Base-by-base conservation (phyloP, 2,888 invertebrate species). In the Imbricaverruca yamaguchii region DNA sequence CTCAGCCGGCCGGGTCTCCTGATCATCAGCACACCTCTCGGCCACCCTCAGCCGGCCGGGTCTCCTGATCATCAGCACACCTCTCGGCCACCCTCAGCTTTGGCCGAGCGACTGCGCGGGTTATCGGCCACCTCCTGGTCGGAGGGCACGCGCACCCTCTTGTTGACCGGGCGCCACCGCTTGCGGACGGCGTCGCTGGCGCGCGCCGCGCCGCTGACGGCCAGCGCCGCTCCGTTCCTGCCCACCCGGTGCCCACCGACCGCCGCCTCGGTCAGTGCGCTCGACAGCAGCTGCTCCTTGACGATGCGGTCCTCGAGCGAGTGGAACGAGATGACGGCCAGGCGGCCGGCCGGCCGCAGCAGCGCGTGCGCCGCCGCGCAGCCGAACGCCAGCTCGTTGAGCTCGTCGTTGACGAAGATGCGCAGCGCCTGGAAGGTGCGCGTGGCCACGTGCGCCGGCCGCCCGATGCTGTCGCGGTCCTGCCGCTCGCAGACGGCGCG, bases 341-440 rank as follows among this genome's bases (percentile, higher is more conserved):
- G 87, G 82, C 92, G 89, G 0, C 97, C 97, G 65, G 92, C 91
- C 0, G 91, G 87, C 88, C 93, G 94, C 53, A 98, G 89, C 91
- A 93, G 86, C 90, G 82, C 81, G 83, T 92, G 91, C 0, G 96
- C 93, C 81, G 96, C 85, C 55, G 94, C 87, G 87, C 98, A 91
- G 0, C 92, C 97, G 87, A 93, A 94, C 88, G 97, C 94, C 2
- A 98, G 90, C 89, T 98, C 97, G 87, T 98, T 98, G 0, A 98
- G 88, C 89, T 98, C 98, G 87, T 98, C 94, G 86, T 98, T 98
- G 0, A 98, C 94, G 88, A 98, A 97, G 85, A 98, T 97, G 83
- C 98, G 90, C 83, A 98, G 87, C 0, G 97, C 97, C 89, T 96
- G 92, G 88, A 98, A 98, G 0, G 95, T 92, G 89, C 95, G 96